Base-by-base conservation (phyloP, 2,888 invertebrate species). In the Cataglyphis albicans region DNA sequence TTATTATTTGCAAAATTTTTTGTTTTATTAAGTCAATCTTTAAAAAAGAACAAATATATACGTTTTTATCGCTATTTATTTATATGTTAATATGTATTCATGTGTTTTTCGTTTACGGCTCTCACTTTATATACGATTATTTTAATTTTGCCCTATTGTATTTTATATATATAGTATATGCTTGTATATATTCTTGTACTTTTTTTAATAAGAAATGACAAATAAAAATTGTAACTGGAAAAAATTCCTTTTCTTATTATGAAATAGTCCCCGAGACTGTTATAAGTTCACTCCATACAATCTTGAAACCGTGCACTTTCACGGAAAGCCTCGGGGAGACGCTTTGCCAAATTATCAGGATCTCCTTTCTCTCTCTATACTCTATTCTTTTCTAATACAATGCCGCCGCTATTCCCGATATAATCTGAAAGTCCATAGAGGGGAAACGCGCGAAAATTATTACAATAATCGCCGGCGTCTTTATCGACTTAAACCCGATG, bases 381-480 rank as follows among this genome's bases (percentile, higher is more conserved):
- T 48, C 83, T 70, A 25, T 35, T 70, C n/a, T 52, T 52, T 52
- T 52, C 72, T 80, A 80, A 76, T 76, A 57, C 74, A 75, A 55
- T n/a, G n/a, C 68, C 25, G 55, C 59, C 44, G 35, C 18, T 21
- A 44, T 59, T 18, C 35, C 25, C 72, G 59, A 59, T 72, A 35
- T 72, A 80, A 80, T 81, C 64, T 55, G 68, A 21, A 15, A 7
- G 35, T 15, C 75, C 52, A 52, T 52, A 59, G 57, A 61, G 55
- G 76, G 68, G 44, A 48, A 44, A 29, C 32, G 57, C 44, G 65
- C 85, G 81, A 82, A 87, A 89, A 84, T 88, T 87, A 89, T 89
- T 87, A 73, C 76, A 87, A 89, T 87, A 87, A 90, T 90, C 87
- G 82, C 81, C 82, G 86, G 82, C 80, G 85, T 83, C 82, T 89